phyloP scores from a whole-genome alignment of 2,113 vertebrate genomes.

The Barbus barbus region DNA sequence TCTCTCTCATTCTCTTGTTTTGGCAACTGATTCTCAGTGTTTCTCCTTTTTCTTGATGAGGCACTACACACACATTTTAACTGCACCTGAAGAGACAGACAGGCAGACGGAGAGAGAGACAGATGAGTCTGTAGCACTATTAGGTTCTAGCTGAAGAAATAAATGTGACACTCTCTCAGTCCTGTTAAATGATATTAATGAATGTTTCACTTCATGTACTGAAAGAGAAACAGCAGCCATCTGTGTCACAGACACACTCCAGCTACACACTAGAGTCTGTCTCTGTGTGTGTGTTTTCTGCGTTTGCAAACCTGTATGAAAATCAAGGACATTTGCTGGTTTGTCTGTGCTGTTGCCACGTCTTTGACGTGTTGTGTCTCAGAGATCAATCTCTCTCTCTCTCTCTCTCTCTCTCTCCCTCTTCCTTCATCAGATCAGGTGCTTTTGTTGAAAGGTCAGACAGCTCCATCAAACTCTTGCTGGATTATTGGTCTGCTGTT shows the following conservation, averaged over 20 bases:
- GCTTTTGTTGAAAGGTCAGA: not conserved
- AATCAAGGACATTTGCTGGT: not conserved
- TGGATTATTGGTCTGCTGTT: not conserved
- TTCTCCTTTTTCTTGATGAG: not conserved
- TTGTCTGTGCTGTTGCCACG: no score
- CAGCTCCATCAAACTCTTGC: not conserved
- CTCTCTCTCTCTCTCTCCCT: not conserved
- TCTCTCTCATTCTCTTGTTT: not conserved
- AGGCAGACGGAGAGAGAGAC: not conserved
- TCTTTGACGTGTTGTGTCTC: not conserved
- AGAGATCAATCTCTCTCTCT: not conserved
- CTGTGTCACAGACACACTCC: not conserved
- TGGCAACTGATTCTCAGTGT: not conserved
- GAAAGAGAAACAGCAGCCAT: not conserved
- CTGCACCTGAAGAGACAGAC: not conserved
- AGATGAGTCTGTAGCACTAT: not conserved
- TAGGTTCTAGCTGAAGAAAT: not conserved
- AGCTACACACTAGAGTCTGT: not conserved
- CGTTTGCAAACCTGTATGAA: not conserved
- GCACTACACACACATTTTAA: not conserved
- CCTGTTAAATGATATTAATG: not conserved
- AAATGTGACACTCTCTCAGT: not conserved
- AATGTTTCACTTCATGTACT: constrained; percentile 1
- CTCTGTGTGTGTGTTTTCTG: not conserved
- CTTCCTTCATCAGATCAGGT: not conserved